Evolutionary conservation across 2,888 invertebrate species (phyloP).

Genomic region (Artemia sinica): DNA sequence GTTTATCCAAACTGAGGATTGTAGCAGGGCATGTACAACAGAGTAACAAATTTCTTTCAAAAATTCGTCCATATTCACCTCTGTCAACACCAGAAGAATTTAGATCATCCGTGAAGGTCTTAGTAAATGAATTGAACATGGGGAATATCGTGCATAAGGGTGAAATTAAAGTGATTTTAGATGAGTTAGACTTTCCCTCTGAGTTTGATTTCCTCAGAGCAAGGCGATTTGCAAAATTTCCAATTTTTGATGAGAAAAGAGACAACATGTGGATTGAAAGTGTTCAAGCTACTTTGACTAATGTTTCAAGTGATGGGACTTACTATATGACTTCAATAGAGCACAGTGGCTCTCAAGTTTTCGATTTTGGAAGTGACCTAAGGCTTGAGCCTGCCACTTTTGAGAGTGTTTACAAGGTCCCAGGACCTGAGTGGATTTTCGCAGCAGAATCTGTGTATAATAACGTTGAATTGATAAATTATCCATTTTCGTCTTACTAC

Average conservation of each 20-base stretch:
- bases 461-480: neutral
- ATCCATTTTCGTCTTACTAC: neutral
- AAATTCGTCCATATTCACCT: neutral
- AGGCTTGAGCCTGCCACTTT: neutral
- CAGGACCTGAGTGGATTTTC: neutral
- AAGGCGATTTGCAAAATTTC: neutral
- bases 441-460: neutral
- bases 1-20: neutral
- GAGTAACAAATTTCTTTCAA: neutral
- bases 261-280: neutral
- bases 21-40: neutral
- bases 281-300: neutral
- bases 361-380: neutral
- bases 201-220: neutral
- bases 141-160: neutral
- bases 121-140: neutral
- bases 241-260: neutral
- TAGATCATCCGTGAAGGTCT: neutral
- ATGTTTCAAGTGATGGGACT: neutral
- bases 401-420: neutral
- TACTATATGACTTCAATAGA: neutral
- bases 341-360: neutral
- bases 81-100: neutral
- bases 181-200: neutral
- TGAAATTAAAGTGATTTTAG: neutral